Evolutionary conservation across 1,140 invertebrate genomes (phyloP).

Genomic region (Pissodes strobi): DNA sequence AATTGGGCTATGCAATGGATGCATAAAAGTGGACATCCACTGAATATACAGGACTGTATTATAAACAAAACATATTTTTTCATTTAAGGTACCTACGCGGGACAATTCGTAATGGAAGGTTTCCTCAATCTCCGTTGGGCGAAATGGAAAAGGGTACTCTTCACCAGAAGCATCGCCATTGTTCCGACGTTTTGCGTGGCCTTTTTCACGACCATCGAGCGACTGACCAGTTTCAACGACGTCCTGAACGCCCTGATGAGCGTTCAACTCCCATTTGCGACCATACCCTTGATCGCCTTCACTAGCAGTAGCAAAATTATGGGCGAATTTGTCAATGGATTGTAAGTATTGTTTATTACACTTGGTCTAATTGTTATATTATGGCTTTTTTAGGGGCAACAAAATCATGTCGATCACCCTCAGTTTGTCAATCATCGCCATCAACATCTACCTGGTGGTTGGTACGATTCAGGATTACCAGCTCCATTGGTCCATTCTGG

Average conservation of each 20-base stretch:
- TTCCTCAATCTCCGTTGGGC: slow-evolving; percentile 89
- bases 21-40: too few relatives aligned
- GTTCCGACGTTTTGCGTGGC: slow-evolving; percentile 85
- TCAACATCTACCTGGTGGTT: slow-evolving; percentile 26
- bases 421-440: slow-evolving; percentile 19
- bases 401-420: slow-evolving; percentile 29
- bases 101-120: slow-evolving; percentile 81
- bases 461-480: slow-evolving; percentile 2
- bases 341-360: slow-evolving; percentile 57
- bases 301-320: slow-evolving; percentile 80
- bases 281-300: slow-evolving; percentile 86
- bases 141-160: slow-evolving; percentile 84
- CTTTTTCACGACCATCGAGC: slow-evolving; percentile 72
- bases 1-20: too few relatives aligned
- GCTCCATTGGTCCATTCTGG: slow-evolving; percentile 6
- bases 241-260: slow-evolving; percentile 90
- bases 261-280: slow-evolving; percentile 81
- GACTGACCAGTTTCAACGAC: slow-evolving; percentile 86
- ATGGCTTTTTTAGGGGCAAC: slow-evolving; percentile 14
- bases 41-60: too few relatives aligned
- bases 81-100: slow-evolving; percentile 71
- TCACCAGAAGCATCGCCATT: slow-evolving; percentile 87
- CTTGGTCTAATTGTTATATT: too few relatives aligned
- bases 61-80: too few relatives aligned
- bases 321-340: slow-evolving; percentile 81